Percentiles rank a stretch among this genome's conserved stretches.
Evolutionary conservation across 1,140 invertebrate genomes (phyloP).

Genomic region (Polyergus mexicanus): DNA sequence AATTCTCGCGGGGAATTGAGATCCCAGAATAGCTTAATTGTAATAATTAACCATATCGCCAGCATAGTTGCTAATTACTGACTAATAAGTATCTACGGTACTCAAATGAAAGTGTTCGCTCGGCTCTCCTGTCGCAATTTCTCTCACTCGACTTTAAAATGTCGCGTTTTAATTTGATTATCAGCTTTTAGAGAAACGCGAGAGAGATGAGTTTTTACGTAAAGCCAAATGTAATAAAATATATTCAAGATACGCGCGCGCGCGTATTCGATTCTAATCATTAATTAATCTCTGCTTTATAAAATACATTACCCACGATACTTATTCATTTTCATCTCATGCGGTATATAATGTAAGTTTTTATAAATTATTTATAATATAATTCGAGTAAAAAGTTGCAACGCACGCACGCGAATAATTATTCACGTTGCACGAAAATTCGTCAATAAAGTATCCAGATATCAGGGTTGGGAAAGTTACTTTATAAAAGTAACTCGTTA

Average conservation of each 20-base stretch:
- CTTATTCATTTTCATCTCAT: neutral
- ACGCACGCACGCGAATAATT: slow-evolving; percentile 3
- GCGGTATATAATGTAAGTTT: neutral
- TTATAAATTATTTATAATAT: slow-evolving; percentile 4
- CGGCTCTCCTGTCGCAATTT: slow-evolving; percentile 34
- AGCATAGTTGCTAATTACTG: slow-evolving; percentile 59
- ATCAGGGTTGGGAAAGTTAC: no score
- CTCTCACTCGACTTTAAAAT: slow-evolving; percentile 12
- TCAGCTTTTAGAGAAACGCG: slow-evolving; percentile 26
- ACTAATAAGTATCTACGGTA: slow-evolving; percentile 53
- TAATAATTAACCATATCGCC: slow-evolving; percentile 51
- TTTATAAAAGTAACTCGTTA: no score
- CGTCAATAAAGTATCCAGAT: no score
- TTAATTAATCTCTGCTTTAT: neutral
- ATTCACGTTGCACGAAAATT: slow-evolving; percentile 2
- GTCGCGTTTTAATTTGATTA: slow-evolving; percentile 42
- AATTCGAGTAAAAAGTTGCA: slow-evolving; percentile 10
- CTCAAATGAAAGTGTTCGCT: slow-evolving; percentile 35
- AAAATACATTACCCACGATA: neutral
- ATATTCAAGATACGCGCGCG: neutral
- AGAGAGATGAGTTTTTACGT: neutral
- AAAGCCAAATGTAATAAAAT: neutral
- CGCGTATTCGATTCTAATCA: neutral
- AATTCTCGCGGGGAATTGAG: slow-evolving; percentile 36
- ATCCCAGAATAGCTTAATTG: slow-evolving; percentile 59